Evolutionary conservation across 1,140 invertebrate species (phyloP).

Genomic region (Cherax destructor): DNA sequence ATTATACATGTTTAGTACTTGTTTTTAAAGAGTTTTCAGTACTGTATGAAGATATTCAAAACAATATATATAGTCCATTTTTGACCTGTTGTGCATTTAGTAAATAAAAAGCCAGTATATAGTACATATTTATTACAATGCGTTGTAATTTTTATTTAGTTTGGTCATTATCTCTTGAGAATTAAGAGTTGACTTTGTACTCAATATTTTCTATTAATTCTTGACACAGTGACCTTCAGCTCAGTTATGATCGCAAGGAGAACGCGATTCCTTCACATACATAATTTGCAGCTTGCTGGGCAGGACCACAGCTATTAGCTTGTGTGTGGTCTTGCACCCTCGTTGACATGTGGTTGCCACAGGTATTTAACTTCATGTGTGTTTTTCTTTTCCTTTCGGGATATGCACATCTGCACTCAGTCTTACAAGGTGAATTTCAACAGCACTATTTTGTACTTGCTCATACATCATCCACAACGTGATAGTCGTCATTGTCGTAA

Average conservation of each 20-base stretch:
- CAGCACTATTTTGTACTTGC: constrained; percentile 23
- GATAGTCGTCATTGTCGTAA: neutral
- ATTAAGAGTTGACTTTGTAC: constrained; percentile 10
- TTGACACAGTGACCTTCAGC: constrained; percentile 58
- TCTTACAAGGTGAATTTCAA: constrained; percentile 36
- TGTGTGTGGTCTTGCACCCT: constrained; percentile 59
- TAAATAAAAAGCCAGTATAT: too few species aligned
- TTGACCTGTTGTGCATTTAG: too few species aligned
- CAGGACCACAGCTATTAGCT: constrained; percentile 53
- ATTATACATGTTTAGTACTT: too few species aligned
- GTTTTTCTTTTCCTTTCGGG: constrained; percentile 18
- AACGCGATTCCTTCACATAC: constrained; percentile 55
- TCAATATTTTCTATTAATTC: constrained; percentile 51
- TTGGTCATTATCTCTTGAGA: constrained; percentile 8
- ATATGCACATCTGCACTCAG: constrained; percentile 58
- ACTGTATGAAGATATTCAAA: too few species aligned
- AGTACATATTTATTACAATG: too few species aligned
- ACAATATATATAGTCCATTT: too few species aligned
- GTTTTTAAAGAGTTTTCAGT: too few species aligned
- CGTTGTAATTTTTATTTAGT: neutral
- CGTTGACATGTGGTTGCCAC: constrained; percentile 62
- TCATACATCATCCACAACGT: constrained; percentile 1
- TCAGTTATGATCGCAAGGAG: constrained; percentile 54
- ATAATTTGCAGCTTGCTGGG: constrained; percentile 60
- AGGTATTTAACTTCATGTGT: constrained; percentile 40